Conservation (phyloP, 2,113 vertebrate species). For the Cebidichthys violaceus region DNA sequence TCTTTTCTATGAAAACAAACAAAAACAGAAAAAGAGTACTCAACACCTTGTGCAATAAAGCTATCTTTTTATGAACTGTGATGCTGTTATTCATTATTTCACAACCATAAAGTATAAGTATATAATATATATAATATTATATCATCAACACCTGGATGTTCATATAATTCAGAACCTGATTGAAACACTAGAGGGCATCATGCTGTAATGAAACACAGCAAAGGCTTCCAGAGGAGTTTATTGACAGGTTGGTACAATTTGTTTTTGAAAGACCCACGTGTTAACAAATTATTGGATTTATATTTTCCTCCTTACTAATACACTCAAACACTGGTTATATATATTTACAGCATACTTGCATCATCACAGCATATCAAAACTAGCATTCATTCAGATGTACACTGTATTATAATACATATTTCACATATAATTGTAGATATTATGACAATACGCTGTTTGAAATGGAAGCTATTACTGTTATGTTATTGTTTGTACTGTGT, state of each 20-base stretch:
- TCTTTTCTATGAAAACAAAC: conserved; percentile 95
- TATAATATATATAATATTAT: not conserved
- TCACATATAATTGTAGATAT: conserved; percentile 34
- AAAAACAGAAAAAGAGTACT: conserved; percentile 91
- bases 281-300: conserved; percentile 9
- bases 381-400: conserved; percentile 27
- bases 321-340: conserved; percentile 33
- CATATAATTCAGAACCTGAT: conserved; percentile 2
- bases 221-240: conserved; percentile 45
- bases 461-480: conserved; percentile 22
- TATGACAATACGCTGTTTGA: conserved; percentile 20
- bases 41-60: conserved; percentile 99
- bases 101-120: not conserved
- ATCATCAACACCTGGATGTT: not conserved
- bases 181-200: conserved; percentile 57
- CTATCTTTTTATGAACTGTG: conserved; percentile 94
- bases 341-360: conserved; percentile 37
- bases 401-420: conserved; percentile 19
- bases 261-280: conserved; percentile 22
- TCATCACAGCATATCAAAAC: conserved; percentile 23
- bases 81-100: conserved; percentile 50
- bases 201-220: conserved; percentile 29
- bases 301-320: conserved; percentile 23
- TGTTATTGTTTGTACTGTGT: conserved; percentile 7
- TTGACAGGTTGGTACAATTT: conserved; percentile 24